Evolutionary conservation across 1,140 invertebrate genomes (phyloP).

Genomic region (Bombus impatiens): DNA sequence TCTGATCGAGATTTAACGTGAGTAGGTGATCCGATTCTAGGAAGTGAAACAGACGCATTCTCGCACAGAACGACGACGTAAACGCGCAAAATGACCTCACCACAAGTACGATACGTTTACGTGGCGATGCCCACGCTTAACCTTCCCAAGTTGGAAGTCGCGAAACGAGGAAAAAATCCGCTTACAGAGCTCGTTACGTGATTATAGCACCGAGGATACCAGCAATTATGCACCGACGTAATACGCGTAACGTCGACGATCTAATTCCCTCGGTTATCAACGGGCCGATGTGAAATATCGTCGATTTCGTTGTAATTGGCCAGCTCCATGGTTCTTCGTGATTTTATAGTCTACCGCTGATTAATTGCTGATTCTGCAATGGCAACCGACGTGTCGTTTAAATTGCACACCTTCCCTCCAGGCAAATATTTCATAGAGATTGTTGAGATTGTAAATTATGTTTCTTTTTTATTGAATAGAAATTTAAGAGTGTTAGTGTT

Average conservation of each 20-base stretch:
- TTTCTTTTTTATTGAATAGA: no score
- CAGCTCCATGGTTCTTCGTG: background rate
- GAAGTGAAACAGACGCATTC: background rate
- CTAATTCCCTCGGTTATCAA: slow-evolving; percentile 6
- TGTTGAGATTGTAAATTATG: no score
- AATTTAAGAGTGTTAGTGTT: no score
- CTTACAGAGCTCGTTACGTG: slow-evolving; percentile 36
- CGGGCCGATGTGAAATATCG: background rate
- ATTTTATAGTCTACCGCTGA: background rate
- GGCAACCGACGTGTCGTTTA: background rate
- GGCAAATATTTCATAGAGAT: background rate
- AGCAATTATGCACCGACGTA: slow-evolving; percentile 5
- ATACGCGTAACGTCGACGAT: background rate
- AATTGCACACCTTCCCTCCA: background rate
- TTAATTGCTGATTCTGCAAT: background rate
- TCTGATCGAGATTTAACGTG: background rate
- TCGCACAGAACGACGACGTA: slow-evolving; percentile 32
- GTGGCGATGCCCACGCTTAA: slow-evolving; percentile 58
- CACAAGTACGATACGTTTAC: slow-evolving; percentile 44
- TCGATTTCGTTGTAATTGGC: background rate
- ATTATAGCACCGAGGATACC: slow-evolving; percentile 26
- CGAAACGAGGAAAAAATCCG: slow-evolving; percentile 36
- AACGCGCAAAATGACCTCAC: slow-evolving; percentile 51
- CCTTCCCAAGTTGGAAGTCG: slow-evolving; percentile 51
- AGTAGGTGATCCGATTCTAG: slow-evolving; percentile 26